phyloP scores from a whole-genome alignment of 37 sponge, comb jelly and placozoan genomes.

The Bolinopsis microptera region DNA sequence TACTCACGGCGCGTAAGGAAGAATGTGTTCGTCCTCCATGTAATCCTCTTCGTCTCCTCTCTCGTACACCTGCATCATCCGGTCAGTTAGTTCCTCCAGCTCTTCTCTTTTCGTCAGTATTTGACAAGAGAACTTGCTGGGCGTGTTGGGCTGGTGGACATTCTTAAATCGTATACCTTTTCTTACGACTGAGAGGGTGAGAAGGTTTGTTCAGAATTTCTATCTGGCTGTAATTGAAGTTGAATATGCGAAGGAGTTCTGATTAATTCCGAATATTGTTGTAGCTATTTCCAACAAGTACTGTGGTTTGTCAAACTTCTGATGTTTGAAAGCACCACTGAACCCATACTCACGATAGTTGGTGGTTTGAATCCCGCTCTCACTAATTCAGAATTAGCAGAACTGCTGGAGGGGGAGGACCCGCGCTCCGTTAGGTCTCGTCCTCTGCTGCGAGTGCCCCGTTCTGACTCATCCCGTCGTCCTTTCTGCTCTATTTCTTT shows the following conservation, averaged over 20 bases:
- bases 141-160: not conserved
- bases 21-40: not conserved
- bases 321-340: too few relatives aligned
- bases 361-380: constrained; percentile 18
- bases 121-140: constrained; percentile 13
- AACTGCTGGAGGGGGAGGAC: not conserved
- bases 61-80: not conserved
- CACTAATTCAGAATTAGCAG: not conserved
- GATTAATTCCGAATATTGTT: too few relatives aligned
- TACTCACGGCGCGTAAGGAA: constrained; percentile 29
- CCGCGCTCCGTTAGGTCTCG: not conserved
- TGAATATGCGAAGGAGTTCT: too few relatives aligned
- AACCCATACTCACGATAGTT: not conserved
- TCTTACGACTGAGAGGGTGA: not conserved
- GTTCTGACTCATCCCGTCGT: not conserved
- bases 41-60: not conserved
- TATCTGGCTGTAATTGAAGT: too few relatives aligned
- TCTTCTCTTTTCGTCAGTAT: not conserved
- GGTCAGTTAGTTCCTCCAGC: not conserved
- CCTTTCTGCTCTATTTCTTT: not conserved
- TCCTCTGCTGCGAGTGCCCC: not conserved
- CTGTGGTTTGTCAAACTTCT: too few relatives aligned
- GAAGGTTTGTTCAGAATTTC: too few relatives aligned
- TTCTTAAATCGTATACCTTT: not conserved
- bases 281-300: too few relatives aligned